phyloP scores from a whole-genome alignment of 2,797 vertebrate genomes.

The Alfaro cultratus region DNA sequence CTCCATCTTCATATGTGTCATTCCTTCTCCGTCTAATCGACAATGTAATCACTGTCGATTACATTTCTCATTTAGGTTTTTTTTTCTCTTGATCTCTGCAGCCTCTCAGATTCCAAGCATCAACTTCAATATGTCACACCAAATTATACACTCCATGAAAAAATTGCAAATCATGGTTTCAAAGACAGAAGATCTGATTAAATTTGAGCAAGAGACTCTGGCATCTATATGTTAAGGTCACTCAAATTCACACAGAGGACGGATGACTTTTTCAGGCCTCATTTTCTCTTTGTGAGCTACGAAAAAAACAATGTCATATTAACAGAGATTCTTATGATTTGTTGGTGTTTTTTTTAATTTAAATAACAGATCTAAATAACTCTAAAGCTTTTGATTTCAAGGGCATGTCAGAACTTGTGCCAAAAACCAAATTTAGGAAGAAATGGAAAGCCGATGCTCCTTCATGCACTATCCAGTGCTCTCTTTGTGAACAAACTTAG shows the following conservation, averaged over 20 bases:
- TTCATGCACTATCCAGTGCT: not conserved
- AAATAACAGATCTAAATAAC: not conserved
- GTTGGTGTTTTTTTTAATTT: not conserved
- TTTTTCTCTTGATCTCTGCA: constrained; percentile 2
- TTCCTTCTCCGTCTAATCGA: constrained; percentile 18
- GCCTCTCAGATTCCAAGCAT: constrained; percentile 15
- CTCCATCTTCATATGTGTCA: constrained; percentile 7
- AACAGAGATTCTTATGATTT: not conserved
- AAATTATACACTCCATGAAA: constrained; percentile 36
- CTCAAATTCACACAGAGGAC: not conserved
- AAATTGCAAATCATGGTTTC: constrained; percentile 30
- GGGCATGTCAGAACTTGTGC: not conserved
- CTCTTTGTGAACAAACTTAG: not conserved
- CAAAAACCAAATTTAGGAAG: not conserved
- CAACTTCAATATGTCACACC: constrained; percentile 41
- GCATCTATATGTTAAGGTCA: constrained; percentile 30
- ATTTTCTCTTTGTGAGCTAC: not conserved
- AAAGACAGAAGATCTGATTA: constrained; percentile 37
- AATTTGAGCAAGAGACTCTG: not conserved
- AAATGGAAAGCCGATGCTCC: not conserved
- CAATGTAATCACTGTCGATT: constrained; percentile 13
- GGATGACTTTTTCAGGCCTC: not conserved
- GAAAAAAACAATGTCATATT: not conserved
- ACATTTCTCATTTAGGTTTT: constrained; percentile 9
- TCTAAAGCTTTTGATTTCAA: not conserved